Evolutionary conservation across 2,113 vertebrate species (phyloP).

Genomic region (Podiceps cristatus): DNA sequence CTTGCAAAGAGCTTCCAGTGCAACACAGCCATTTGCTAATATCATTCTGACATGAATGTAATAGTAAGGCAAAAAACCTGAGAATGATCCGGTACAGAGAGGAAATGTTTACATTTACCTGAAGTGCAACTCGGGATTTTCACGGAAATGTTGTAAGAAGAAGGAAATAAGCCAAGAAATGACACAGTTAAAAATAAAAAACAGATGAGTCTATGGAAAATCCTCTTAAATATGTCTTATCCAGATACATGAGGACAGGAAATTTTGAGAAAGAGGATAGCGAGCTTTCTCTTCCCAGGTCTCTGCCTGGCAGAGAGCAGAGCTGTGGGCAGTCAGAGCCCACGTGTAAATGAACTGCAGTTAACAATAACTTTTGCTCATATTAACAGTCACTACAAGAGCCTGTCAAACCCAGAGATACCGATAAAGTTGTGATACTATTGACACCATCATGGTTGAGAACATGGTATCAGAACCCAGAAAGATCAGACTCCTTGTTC

Average conservation of each 20-base stretch:
- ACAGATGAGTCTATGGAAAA: neutral
- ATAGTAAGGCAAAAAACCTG: neutral
- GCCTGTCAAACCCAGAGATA: neutral
- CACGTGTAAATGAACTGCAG: neutral
- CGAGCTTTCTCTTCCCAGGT: neutral
- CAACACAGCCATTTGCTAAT: neutral
- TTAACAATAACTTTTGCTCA: neutral
- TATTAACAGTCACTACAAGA: neutral
- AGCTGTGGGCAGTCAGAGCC: neutral
- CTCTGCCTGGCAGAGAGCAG: neutral
- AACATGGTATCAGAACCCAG: neutral
- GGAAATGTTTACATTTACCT: neutral
- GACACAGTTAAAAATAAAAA: neutral
- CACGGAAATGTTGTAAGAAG: neutral
- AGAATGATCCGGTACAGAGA: neutral
- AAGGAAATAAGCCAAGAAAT: neutral
- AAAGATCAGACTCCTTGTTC: neutral
- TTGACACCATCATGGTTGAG: neutral
- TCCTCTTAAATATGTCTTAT: neutral
- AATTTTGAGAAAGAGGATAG: neutral
- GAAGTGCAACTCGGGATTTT: neutral
- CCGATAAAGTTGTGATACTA: neutral
- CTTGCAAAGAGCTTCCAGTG: neutral
- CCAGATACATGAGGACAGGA: neutral
- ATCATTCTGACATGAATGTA: neutral